Conservation (phyloP, 2,888 invertebrate species). For the Pristionchus japonicus region DNA sequence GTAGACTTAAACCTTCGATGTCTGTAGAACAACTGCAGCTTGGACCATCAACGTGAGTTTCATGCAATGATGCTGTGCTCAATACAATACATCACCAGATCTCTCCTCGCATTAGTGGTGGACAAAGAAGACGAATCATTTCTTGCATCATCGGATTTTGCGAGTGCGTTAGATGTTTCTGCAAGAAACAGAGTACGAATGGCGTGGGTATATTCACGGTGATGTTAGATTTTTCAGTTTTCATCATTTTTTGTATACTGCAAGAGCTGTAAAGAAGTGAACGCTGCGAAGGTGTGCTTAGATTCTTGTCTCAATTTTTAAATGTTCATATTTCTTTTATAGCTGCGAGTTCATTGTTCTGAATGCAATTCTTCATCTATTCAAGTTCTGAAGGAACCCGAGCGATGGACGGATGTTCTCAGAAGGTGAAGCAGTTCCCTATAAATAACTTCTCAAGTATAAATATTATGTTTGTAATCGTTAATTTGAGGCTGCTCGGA, state of each 20-base stretch:
- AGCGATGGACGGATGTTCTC: slow-evolving; percentile 24
- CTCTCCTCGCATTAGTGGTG: neutral
- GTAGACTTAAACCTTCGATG: neutral
- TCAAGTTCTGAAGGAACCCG: neutral
- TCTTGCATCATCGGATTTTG: neutral
- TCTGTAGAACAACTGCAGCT: neutral
- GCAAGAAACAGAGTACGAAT: neutral
- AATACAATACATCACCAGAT: neutral
- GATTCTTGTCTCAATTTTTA: neutral
- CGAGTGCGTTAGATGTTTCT: neutral
- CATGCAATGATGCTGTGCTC: neutral
- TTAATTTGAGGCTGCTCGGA: too few species aligned
- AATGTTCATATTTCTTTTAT: neutral
- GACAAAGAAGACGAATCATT: neutral
- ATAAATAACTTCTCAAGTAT: neutral
- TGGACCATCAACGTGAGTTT: slow-evolving; percentile 22
- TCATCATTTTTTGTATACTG: slow-evolving; percentile 40
- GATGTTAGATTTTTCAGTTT: neutral
- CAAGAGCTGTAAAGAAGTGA: neutral
- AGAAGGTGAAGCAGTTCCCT: neutral
- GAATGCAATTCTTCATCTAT: slow-evolving; percentile 45
- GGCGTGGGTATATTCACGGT: too few species aligned
- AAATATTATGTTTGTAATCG: too few species aligned
- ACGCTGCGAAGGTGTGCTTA: slow-evolving; percentile 12
- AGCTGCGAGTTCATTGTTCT: slow-evolving; percentile 11